Evolutionary conservation across 2,797 vertebrate genomes (phyloP), one percentile per base, ranked within the genome.

Genomic region (Chelmon rostratus): DNA sequence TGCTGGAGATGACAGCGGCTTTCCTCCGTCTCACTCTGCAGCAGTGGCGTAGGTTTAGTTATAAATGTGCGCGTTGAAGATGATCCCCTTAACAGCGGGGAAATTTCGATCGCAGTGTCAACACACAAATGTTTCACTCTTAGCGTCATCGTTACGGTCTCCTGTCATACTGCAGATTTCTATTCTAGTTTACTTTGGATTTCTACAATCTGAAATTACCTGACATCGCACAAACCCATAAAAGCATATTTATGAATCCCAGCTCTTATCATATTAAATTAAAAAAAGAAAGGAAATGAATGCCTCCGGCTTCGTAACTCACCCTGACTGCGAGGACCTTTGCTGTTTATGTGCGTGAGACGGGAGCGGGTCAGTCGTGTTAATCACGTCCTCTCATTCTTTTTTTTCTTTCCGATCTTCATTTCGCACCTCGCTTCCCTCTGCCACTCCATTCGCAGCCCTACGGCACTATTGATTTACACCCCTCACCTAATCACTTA

Each of bases 401-500:
- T 77, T 76, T 82, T 81, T 81, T 74, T 80, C 82, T 69, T 74
- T 73, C 82, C 75, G 79, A 79, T 85, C 87, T 90, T 89, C 87
- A 85, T 91, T 90, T 93, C 40, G 50, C 78, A 86, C 76, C 84
- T 89, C 79, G 84, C 85, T 87, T 84, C 68, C 81, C 83, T 63
- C 66, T 47, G 44, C 87, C 85, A 89, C 87, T 91, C 81, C 80
- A 86, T 90, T 88, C 80, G 59, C 86, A 88, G 93, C 92, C 94
- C 92, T 91, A 25, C 79, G 3, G 73, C 76, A 57, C 74, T 92
- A 95, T 94, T 93, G 93, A 95, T 94, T 94, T 93, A 94, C 89
- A 91, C 82, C 90, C 86, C 85, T 93, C 87, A 91, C 89, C 92
- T 94, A 92, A 94, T 94, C 91, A 94, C 91, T 91, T 90, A 81